Evolutionary conservation across 2,113 vertebrate genomes (phyloP), one percentile per base, ranked within the genome.

Genomic region (Xiphorhynchus elegans): DNA sequence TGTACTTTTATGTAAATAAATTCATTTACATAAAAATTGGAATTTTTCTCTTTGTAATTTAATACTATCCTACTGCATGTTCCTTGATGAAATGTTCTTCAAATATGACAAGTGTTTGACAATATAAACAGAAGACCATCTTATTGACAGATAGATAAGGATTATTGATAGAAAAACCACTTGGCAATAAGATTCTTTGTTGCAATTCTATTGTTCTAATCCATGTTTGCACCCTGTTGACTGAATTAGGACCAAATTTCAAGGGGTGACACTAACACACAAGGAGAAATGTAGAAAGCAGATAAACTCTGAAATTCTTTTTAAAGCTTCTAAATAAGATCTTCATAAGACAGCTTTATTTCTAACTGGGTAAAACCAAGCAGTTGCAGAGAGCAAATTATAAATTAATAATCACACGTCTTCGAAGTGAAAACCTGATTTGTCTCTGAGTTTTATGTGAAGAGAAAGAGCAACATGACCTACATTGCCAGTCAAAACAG

Each of bases 331-430:
- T 55, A 62, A 58, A 64, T 55, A 85, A 91, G 60, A 56, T 40
- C 24, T 37, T 59, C 49, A 10, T 53, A 69, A 73, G 63, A 66
- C 37, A 90, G 60, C 18, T 84, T 75, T 67, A 74, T 74, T 86
- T 86, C 55, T 69, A 66, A 81, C 44, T 88, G 50, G 94, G 72
- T 86, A 90, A 80, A 56, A 47, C 33, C 83, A 15, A 73, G 9
- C 40, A 79, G 62, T 56, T 84, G 63, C 17, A 67, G 69, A 74
- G 87, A 80, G 37, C 70, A 93, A 83, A 91, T 86, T n/a, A 83
- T 91, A 52, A 95, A 93, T 95, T 86, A 94, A 83, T 84, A 91
- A 94, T 88, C 52, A 77, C 21, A 67, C 58, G 29, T 55, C 52
- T 83, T 92, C 35, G 56, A 42, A 80, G 14, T 3, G 1, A 92